A percentile compares a stretch with the other conserved stretches of the same genome.
Conservation (phyloP, 2,113 vertebrate species). For the Galeopterus variegatus region DNA sequence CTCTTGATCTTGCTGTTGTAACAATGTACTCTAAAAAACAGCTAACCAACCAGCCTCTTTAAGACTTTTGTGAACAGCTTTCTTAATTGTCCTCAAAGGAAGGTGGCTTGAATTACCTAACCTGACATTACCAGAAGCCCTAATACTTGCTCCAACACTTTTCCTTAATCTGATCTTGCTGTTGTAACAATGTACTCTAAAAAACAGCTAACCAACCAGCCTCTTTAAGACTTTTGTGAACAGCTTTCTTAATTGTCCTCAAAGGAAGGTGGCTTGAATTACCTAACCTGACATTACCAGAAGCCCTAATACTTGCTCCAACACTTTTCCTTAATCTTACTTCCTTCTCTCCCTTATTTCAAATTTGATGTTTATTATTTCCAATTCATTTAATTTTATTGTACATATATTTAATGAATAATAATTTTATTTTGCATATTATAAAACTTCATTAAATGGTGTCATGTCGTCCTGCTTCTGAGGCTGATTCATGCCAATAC, state of each 20-base stretch:
- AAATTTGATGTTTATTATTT: constrained; percentile 19
- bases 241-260: neutral
- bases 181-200: too few relatives aligned
- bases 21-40: too few relatives aligned
- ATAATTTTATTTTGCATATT: neutral
- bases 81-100: neutral
- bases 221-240: neutral
- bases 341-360: neutral
- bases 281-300: neutral
- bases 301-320: neutral
- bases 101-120: neutral
- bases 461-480: neutral
- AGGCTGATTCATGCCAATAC: neutral
- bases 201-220: too few relatives aligned
- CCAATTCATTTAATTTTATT: neutral
- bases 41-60: neutral
- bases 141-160: neutral
- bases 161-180: neutral
- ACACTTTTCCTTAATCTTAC: neutral
- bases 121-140: neutral
- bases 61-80: neutral
- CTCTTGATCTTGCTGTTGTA: too few relatives aligned
- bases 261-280: neutral
- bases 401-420: neutral
- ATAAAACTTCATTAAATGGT: neutral